phyloP scores from a whole-genome alignment of 2,888 invertebrate species.

The Morpho achilles region DNA sequence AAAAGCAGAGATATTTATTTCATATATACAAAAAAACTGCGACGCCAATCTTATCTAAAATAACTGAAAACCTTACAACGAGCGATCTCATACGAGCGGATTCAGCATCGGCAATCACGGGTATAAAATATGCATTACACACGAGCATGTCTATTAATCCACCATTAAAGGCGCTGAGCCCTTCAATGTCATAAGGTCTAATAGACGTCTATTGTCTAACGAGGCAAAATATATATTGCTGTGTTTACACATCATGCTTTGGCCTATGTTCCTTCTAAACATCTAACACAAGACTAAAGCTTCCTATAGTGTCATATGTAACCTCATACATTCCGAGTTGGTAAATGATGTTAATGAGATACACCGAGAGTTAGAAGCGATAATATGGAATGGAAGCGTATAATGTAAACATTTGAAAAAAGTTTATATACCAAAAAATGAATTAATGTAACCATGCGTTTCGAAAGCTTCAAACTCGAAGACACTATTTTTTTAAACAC shows the following conservation, averaged over 20 bases:
- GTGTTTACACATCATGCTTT: slow-evolving; percentile 61
- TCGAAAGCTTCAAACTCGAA: slow-evolving; percentile 27
- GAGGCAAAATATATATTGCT: slow-evolving; percentile 44
- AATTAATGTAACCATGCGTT: slow-evolving; percentile 28
- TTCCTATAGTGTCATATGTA: slow-evolving; percentile 33
- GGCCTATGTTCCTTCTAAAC: slow-evolving; percentile 41
- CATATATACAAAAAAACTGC: too few relatives aligned
- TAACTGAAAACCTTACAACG: too few relatives aligned
- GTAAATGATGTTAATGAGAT: slow-evolving; percentile 12
- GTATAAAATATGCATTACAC: slow-evolving; percentile 49
- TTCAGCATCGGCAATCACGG: not conserved
- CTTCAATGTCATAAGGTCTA: slow-evolving; percentile 28
- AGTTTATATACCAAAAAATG: slow-evolving; percentile 15
- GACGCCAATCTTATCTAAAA: too few relatives aligned
- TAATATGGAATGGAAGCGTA: slow-evolving; percentile 18
- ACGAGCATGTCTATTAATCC: slow-evolving; percentile 34
- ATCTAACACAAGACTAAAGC: slow-evolving; percentile 53
- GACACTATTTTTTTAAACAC: slow-evolving; percentile 16
- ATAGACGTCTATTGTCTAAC: slow-evolving; percentile 50
- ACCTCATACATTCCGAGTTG: slow-evolving; percentile 13
- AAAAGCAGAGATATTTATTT: too few relatives aligned
- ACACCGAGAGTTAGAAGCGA: slow-evolving; percentile 27
- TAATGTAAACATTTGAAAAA: slow-evolving; percentile 16
- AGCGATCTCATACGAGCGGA: not conserved
- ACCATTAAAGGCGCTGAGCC: slow-evolving; percentile 11